Conservation (phyloP, 2,797 vertebrate genomes). For the Anguilla anguilla region DNA sequence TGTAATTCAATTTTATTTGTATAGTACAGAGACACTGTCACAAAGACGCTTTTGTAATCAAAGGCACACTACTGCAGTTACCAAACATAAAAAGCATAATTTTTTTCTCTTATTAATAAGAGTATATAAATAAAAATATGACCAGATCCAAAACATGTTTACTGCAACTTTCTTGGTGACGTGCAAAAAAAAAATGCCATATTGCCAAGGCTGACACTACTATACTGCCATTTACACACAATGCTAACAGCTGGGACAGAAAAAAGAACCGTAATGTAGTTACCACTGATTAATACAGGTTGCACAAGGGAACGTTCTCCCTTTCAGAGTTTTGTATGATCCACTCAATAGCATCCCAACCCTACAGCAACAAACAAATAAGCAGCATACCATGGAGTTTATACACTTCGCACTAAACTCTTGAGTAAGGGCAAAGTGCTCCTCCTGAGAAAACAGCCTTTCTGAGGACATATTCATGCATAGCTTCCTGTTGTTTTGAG, state of each 20-base stretch:
- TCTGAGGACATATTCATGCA: not conserved
- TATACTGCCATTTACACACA: not conserved
- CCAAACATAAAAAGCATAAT: not conserved
- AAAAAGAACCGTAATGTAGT: conserved; percentile 55
- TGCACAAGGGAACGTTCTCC: conserved; percentile 74
- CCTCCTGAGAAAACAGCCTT: not conserved
- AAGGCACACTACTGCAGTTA: not conserved
- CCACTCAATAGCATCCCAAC: conserved; percentile 99
- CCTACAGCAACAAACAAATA: conserved; percentile 81
- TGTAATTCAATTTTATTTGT: no score
- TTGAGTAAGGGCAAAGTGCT: not conserved
- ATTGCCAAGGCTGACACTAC: not conserved
- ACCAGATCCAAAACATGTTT: not conserved
- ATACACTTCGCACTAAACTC: not conserved
- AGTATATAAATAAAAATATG: not conserved
- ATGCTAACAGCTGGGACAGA: not conserved
- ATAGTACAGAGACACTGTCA: no score
- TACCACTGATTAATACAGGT: conserved; percentile 78
- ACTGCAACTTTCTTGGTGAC: not conserved
- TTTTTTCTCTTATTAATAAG: not conserved
- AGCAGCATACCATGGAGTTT: conserved; percentile 44
- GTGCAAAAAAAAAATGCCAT: conserved; percentile 34
- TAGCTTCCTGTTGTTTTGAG: not conserved
- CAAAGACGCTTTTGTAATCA: not conserved
- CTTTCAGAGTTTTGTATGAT: conserved; percentile 96